Conservation (phyloP, 2,888 invertebrate species). For the Leptothorax acervorum region DNA sequence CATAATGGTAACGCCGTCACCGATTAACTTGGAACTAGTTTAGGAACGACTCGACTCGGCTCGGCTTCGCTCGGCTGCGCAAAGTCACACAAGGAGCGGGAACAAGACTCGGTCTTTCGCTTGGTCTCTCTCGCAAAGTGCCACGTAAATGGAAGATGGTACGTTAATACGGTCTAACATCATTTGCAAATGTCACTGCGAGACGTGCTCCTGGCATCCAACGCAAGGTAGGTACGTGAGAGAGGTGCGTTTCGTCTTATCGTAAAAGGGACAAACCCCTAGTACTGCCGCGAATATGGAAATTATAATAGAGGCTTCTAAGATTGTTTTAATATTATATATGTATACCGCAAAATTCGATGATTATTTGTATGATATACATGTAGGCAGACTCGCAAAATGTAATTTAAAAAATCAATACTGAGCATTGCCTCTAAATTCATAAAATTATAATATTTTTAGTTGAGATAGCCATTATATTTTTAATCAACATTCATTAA, state of each 20-base stretch:
- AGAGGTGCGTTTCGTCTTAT: conserved; percentile 36
- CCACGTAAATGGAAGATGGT: conserved; percentile 56
- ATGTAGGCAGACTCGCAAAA: background rate
- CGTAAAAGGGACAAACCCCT: background rate
- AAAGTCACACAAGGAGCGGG: conserved; percentile 45
- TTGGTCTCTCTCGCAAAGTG: conserved; percentile 35
- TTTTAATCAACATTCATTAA: background rate
- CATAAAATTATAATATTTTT: background rate
- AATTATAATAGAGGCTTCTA: conserved; percentile 5
- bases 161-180: conserved; percentile 72
- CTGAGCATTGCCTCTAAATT: background rate
- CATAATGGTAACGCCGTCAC: conserved; percentile 74
- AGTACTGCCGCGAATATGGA: conserved; percentile 20
- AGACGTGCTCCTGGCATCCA: conserved; percentile 59
- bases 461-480: background rate
- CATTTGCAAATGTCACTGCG: conserved; percentile 72
- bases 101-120: conserved; percentile 44
- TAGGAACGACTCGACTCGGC: conserved; percentile 69
- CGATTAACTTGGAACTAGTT: conserved; percentile 82
- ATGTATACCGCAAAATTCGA: background rate
- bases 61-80: conserved; percentile 31
- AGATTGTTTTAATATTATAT: conserved; percentile 8
- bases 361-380: background rate
- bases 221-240: conserved; percentile 44
- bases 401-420: background rate